A percentile compares a stretch with the other conserved stretches of the same genome.
Conservation (phyloP, 1,140 invertebrate genomes). For the Drosophila ambigua region DNA sequence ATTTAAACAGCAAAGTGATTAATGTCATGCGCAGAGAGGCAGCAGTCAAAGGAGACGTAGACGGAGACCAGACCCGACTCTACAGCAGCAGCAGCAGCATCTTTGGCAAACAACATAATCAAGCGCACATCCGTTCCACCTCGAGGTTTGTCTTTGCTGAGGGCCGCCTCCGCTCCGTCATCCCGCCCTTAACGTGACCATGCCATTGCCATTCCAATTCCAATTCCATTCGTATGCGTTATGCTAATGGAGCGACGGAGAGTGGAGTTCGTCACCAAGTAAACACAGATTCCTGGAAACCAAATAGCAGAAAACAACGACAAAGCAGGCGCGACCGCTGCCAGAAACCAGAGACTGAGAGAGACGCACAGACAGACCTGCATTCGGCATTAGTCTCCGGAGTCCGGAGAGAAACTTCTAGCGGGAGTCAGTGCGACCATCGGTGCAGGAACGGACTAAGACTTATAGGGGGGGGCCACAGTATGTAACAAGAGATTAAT, state of each 20-base stretch:
- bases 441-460: slow-evolving; percentile 26
- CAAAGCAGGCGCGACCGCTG: slow-evolving; percentile 22
- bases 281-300: slow-evolving; percentile 68
- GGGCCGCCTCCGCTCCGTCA: background rate
- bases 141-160: slow-evolving; percentile 3
- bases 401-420: slow-evolving; percentile 39
- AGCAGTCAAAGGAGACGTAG: slow-evolving; percentile 10
- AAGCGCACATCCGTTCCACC: slow-evolving; percentile 68
- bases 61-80: slow-evolving; percentile 4
- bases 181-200: background rate
- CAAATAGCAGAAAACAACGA: slow-evolving; percentile 46
- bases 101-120: slow-evolving; percentile 75
- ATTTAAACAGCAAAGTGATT: slow-evolving; percentile 68
- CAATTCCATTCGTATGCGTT: slow-evolving; percentile 26
- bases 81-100: slow-evolving; percentile 16
- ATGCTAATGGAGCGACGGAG: slow-evolving; percentile 69
- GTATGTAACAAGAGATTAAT: background rate
- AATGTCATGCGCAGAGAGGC: slow-evolving; percentile 56
- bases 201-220: background rate
- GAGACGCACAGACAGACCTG: slow-evolving; percentile 26
- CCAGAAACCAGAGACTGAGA: slow-evolving; percentile 1
- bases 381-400: slow-evolving; percentile 57
- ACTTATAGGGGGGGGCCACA: background rate
- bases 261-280: slow-evolving; percentile 59
- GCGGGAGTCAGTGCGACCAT: slow-evolving; percentile 17